phyloP scores from a whole-genome alignment of 2,888 invertebrate species.

The Stenchaetothrips biformis region DNA sequence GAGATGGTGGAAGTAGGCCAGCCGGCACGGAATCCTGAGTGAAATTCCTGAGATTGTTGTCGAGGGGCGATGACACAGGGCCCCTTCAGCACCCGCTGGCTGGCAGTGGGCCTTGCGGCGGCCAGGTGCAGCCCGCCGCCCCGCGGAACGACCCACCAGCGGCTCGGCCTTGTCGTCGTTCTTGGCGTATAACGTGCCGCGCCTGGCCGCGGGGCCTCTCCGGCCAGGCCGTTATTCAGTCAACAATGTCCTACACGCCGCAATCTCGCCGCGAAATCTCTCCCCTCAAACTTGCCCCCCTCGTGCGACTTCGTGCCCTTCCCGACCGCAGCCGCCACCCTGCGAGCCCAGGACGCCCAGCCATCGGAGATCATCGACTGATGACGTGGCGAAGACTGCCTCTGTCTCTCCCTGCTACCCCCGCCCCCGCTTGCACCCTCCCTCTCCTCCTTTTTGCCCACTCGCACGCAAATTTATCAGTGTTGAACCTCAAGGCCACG shows the following conservation, averaged over 20 bases:
- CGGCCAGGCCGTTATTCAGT: slow-evolving; percentile 10
- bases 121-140: not conserved
- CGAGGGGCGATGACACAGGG: not conserved
- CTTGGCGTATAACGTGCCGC: not conserved
- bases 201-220: not conserved
- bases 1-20: too few species aligned
- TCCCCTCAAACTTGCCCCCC: not conserved
- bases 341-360: not conserved
- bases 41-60: slow-evolving; percentile 19
- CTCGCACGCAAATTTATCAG: slow-evolving; percentile 6
- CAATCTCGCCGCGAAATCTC: slow-evolving; percentile 9
- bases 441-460: not conserved
- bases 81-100: not conserved
- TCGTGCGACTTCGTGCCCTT: not conserved
- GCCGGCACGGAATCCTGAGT: not conserved
- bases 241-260: slow-evolving; percentile 20
- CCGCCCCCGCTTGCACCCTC: not conserved
- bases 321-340: not conserved
- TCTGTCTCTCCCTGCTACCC: not conserved
- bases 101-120: not conserved
- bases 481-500: not conserved
- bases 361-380: not conserved
- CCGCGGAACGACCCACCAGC: not conserved
- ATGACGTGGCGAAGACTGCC: not conserved
- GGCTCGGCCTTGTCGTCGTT: not conserved